phyloP scores from a whole-genome alignment of 30 jellyfish, hydroid and myxozoan species.

The Aurelia aurita complex sp. Pacific region DNA sequence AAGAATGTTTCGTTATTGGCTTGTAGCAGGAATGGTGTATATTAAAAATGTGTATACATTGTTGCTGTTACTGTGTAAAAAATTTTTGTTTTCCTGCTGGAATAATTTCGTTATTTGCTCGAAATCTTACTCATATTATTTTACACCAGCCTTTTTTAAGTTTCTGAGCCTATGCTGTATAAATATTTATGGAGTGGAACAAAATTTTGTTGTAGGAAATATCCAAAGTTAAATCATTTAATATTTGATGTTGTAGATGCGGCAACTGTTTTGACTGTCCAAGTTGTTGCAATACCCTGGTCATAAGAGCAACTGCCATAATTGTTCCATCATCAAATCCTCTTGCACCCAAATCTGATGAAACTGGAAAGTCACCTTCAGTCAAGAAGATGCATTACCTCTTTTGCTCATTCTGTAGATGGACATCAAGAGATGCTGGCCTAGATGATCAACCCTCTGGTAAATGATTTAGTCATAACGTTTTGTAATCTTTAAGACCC shows the following conservation, averaged over 20 bases:
- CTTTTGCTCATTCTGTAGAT: constrained; percentile 89
- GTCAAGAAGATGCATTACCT: constrained; percentile 85
- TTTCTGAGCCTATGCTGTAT: too few relatives aligned
- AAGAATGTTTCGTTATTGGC: too few relatives aligned
- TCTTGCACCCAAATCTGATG: constrained; percentile 14
- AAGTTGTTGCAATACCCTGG: constrained; percentile 84
- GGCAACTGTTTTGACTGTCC: constrained; percentile 98
- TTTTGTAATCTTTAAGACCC: too few relatives aligned
- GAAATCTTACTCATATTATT: too few relatives aligned
- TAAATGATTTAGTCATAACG: background rate
- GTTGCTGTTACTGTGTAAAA: too few relatives aligned
- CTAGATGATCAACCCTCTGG: constrained; percentile 94
- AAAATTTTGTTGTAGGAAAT: too few relatives aligned
- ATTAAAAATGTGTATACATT: too few relatives aligned
- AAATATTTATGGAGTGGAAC: too few relatives aligned
- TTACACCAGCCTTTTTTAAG: too few relatives aligned
- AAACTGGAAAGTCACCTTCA: constrained; percentile 60
- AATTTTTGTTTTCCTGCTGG: too few relatives aligned
- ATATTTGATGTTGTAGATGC: constrained; percentile 54
- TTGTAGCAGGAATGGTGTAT: too few relatives aligned
- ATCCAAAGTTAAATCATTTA: background rate
- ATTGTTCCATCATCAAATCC: constrained; percentile 14
- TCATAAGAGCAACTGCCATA: constrained; percentile 78
- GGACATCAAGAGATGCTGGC: constrained; percentile 98
- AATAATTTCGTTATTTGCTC: too few relatives aligned